Conservation (phyloP, 2,797 vertebrate species). For the Taeniopygia guttata region DNA sequence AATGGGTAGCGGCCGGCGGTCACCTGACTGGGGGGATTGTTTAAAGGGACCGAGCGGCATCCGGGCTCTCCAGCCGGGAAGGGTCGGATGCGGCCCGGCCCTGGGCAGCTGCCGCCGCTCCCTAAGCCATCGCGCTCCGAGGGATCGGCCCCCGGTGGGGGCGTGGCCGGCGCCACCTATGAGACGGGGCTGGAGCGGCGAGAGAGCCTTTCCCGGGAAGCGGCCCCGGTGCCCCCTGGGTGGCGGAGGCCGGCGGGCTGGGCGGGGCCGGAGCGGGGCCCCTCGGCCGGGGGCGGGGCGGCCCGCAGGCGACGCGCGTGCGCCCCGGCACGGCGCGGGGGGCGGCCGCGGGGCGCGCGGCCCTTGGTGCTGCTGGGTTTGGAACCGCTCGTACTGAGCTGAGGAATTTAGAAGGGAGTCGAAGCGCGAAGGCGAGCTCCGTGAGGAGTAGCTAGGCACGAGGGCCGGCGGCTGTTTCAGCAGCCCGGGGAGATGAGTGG, state of each 20-base stretch:
- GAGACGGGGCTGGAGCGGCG: neutral
- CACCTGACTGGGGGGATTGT: neutral
- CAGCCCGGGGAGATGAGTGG: neutral
- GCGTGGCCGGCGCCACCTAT: neutral
- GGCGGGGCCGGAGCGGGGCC: neutral
- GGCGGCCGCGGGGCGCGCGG: neutral
- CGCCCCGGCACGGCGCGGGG: neutral
- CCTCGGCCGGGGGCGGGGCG: neutral
- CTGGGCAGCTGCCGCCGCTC: neutral
- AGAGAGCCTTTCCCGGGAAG: neutral
- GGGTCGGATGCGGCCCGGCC: neutral
- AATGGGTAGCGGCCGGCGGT: neutral
- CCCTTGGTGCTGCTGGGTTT: fast-evolving
- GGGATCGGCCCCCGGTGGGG: neutral
- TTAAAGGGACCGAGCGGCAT: neutral
- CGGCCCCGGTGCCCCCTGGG: neutral
- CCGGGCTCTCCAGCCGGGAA: neutral
- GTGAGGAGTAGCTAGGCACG: neutral
- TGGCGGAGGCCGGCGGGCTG: neutral
- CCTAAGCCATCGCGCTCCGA: neutral
- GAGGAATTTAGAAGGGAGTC: neutral
- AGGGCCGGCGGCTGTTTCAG: neutral
- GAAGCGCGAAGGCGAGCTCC: neutral
- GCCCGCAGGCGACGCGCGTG: neutral
- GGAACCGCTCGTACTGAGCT: neutral